Evolutionary conservation across 2,888 invertebrate genomes (phyloP).

Genomic region (Drepana falcataria): DNA sequence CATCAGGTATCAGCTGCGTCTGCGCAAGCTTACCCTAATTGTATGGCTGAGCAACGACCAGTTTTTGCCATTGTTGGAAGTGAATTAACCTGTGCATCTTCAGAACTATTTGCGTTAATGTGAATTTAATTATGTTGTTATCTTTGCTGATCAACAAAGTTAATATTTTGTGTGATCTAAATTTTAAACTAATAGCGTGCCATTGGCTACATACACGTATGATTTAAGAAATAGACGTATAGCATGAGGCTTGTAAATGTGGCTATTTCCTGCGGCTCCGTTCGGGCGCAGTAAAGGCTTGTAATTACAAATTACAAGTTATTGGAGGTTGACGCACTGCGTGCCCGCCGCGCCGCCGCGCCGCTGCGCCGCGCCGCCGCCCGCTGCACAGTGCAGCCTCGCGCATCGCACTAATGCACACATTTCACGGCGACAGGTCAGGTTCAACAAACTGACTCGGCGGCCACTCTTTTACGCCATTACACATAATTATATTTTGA

Average conservation of each 20-base stretch:
- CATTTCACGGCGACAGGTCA: slow-evolving; percentile 66
- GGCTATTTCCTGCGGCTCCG: slow-evolving; percentile 62
- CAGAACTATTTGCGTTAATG: too few species aligned
- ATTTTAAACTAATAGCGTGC: too few species aligned
- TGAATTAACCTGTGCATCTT: too few species aligned
- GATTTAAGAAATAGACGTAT: slow-evolving; percentile 53
- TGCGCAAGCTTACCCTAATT: too few species aligned
- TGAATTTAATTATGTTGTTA: too few species aligned
- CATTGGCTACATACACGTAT: slow-evolving; percentile 23
- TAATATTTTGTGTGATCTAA: too few species aligned
- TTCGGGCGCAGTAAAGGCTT: slow-evolving; percentile 66
- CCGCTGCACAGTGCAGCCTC: slow-evolving; percentile 29
- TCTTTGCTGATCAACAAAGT: too few species aligned
- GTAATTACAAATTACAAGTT: slow-evolving; percentile 75
- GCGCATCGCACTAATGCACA: slow-evolving; percentile 55
- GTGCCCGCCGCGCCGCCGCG: slow-evolving; percentile 22
- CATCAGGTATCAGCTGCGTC: too few species aligned
- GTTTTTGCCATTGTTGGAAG: neutral
- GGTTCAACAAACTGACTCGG: slow-evolving; percentile 70
- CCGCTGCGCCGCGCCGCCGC: slow-evolving; percentile 16
- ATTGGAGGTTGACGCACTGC: slow-evolving; percentile 74
- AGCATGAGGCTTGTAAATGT: slow-evolving; percentile 52
- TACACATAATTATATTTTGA: slow-evolving; percentile 58
- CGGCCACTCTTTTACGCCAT: slow-evolving; percentile 57
- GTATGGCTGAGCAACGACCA: too few species aligned